Base-by-base conservation (phyloP, 2,888 invertebrate genomes). In the Griposia aprilina region DNA sequence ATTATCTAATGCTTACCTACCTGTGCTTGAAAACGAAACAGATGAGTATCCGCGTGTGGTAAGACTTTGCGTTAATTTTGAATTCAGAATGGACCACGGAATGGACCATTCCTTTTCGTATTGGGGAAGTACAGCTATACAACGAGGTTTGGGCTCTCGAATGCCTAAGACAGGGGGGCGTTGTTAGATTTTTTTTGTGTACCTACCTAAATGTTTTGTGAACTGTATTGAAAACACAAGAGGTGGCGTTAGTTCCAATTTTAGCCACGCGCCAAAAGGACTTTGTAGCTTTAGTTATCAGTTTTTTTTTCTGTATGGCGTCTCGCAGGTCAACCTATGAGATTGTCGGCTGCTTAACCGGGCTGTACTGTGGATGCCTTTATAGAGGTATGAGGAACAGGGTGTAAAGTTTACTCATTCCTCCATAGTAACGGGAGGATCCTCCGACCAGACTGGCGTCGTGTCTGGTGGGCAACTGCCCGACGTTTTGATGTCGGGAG, bases 1-100 rank as follows among this genome's bases (percentile, higher is more conserved):
- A 57, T 78, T 84, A 74, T 59, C 62, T 68, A 68, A 81, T 70
- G 17, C 66, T 74, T 41, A 55, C 59, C 23, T 41, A 55, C 59
- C 23, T 41, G 26, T 10, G 45, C 81, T 75, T 57, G 15, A 23
- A 50, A 57, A 66, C 23, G 45, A 62, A 62, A 67, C 57, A 62
- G 23, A 65, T 52, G 10, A 50, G 11, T 13, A 62, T 57, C 17
- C 4, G 30, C 41, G 17, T 65, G 30, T 55, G 20, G 36, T 36
- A 15, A 23, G 26, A 52, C 6, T 50, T 45, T 63, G 26, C 10
- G 48, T 65, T 50, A 65, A 20, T 65, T 57, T 23, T 60, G 15
- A 62, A 76, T 77, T 50, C 13, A 55, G 50, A 45, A 41, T 30
- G 23, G 15, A 30, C 8, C 15, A 41, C 23, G 7, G n/a, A 26